Evolutionary conservation across 1,140 invertebrate species (phyloP).

Genomic region (Temnothorax longispinosus): DNA sequence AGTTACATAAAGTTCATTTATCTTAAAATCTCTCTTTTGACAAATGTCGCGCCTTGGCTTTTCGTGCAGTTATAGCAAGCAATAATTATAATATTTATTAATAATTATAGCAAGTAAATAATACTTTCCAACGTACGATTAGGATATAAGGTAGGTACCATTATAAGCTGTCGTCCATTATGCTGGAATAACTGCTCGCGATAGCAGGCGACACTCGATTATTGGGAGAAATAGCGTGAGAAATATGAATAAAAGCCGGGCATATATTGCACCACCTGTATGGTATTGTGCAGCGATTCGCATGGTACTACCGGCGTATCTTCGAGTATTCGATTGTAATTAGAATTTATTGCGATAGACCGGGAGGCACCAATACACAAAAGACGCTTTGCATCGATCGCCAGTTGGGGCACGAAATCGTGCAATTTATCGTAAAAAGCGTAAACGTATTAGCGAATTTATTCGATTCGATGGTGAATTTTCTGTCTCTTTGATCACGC

Average conservation of each 20-base stretch:
- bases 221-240: slow-evolving; percentile 74
- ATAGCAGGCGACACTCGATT: slow-evolving; percentile 73
- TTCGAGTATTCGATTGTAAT: slow-evolving; percentile 54
- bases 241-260: slow-evolving; percentile 73
- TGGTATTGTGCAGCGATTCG: slow-evolving; percentile 46
- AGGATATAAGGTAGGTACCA: slow-evolving; percentile 22
- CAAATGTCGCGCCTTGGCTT: background rate
- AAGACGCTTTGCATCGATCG: background rate
- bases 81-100: background rate
- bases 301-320: slow-evolving; percentile 24
- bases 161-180: slow-evolving; percentile 44
- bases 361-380: background rate
- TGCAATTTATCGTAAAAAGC: slow-evolving; percentile 38
- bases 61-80: background rate
- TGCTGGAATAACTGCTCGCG: slow-evolving; percentile 68
- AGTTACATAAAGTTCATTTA: background rate
- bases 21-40: background rate
- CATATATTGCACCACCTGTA: slow-evolving; percentile 36
- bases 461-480: background rate
- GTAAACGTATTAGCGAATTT: slow-evolving; percentile 36
- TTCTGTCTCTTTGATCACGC: slow-evolving; percentile 13
- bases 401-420: slow-evolving; percentile 9
- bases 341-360: slow-evolving; percentile 56
- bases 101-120: slow-evolving; percentile 13
- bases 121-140: slow-evolving; percentile 19